Evolutionary conservation across 2,797 vertebrate genomes (phyloP).

Genomic region (Oreonectes daqikongensis): DNA sequence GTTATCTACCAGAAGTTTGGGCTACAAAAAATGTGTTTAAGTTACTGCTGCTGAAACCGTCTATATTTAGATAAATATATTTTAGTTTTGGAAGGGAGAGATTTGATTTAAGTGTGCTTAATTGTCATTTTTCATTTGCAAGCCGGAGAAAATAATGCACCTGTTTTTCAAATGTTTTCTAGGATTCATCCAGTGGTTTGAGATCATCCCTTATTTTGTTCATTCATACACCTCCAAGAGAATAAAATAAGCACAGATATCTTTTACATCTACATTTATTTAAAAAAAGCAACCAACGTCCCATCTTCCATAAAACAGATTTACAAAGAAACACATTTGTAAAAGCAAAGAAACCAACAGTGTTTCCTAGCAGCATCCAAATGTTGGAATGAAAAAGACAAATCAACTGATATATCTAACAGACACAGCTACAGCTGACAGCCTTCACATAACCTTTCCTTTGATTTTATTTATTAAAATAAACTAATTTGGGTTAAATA

Average conservation of each 20-base stretch:
- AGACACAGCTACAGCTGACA: conserved; percentile 78
- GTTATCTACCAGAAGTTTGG: too few relatives aligned
- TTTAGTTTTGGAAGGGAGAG: too few relatives aligned
- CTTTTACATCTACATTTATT: conserved; percentile 82
- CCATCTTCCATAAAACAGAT: conserved; percentile 85
- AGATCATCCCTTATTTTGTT: neutral
- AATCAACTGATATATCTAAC: conserved; percentile 65
- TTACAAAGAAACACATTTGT: conserved; percentile 81
- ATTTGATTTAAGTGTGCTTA: neutral
- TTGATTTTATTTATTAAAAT: conserved; percentile 79
- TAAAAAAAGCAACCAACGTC: conserved; percentile 75
- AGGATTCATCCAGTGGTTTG: neutral
- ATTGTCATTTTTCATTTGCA: neutral
- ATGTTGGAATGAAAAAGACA: conserved; percentile 79
- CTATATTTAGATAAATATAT: too few relatives aligned
- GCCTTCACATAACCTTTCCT: conserved; percentile 74
- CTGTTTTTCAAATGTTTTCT: too few relatives aligned
- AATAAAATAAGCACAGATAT: neutral
- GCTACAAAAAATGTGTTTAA: too few relatives aligned
- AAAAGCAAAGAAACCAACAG: conserved; percentile 93
- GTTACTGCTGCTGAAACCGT: too few relatives aligned
- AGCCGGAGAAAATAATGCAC: too few relatives aligned
- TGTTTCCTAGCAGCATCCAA: conserved; percentile 93
- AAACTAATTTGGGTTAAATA: conserved; percentile 94
- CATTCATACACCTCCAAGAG: neutral